Evolutionary conservation across 1,140 invertebrate genomes (phyloP).

Genomic region (Phthorimaea operculella): DNA sequence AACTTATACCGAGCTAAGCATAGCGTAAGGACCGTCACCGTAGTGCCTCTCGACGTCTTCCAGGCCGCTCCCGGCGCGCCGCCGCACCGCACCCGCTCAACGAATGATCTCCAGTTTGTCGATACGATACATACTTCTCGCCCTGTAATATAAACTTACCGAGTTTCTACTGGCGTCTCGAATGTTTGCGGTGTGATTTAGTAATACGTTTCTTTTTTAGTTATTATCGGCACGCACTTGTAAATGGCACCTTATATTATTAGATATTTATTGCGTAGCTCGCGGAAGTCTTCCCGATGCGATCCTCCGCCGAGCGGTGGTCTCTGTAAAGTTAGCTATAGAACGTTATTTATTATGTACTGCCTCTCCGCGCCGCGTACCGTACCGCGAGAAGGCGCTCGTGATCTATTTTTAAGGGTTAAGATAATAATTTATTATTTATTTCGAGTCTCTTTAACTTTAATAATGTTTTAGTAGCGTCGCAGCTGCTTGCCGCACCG

Average conservation of each 20-base stretch:
- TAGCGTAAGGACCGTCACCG: constrained; percentile 54
- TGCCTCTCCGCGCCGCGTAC: constrained; percentile 63
- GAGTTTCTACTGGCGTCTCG: constrained; percentile 62
- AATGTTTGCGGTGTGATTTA: constrained; percentile 65
- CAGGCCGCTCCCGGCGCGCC: constrained; percentile 48
- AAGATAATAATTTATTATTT: constrained; percentile 69
- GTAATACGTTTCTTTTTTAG: constrained; percentile 51
- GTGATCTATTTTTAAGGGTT: constrained; percentile 68
- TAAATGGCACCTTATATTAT: constrained; percentile 65
- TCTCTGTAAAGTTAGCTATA: constrained; percentile 67
- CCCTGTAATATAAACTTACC: constrained; percentile 50
- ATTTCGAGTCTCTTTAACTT: constrained; percentile 67
- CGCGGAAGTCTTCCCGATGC: constrained; percentile 63
- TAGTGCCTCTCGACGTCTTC: constrained; percentile 62
- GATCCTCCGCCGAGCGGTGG: constrained; percentile 65
- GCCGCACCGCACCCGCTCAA: constrained; percentile 59
- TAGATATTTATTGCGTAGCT: constrained; percentile 64
- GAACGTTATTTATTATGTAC: constrained; percentile 65
- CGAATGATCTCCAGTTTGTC: constrained; percentile 65
- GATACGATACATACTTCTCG: constrained; percentile 53
- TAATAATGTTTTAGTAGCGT: constrained; percentile 59
- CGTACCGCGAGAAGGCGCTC: constrained; percentile 65
- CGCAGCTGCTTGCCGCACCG: constrained; percentile 55
- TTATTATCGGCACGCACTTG: constrained; percentile 61
- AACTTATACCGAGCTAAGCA: constrained; percentile 45